Evolutionary conservation across 2,113 vertebrate species (phyloP).

Genomic region (Pituophis catenifer): DNA sequence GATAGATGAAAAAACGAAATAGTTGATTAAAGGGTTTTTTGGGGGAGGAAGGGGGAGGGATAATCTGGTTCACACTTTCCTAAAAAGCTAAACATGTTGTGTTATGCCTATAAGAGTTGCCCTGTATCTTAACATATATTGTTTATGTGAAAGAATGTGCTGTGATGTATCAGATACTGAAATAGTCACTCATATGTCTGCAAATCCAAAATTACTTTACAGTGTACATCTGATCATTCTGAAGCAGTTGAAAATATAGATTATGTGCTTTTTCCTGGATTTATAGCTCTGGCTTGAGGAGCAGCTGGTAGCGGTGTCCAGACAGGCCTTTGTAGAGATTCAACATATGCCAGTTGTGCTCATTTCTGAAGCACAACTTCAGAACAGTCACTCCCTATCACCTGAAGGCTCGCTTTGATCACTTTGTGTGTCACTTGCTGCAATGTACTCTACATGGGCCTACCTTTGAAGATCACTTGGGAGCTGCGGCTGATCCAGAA

Average conservation of each 20-base stretch:
- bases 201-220: background rate
- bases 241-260: background rate
- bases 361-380: background rate
- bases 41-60: rapidly evolving
- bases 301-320: background rate
- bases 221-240: background rate
- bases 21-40: background rate
- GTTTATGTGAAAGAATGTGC: background rate
- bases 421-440: background rate
- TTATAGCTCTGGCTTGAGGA: background rate
- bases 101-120: background rate
- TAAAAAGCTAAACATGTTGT: background rate
- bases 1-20: background rate
- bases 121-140: background rate
- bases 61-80: background rate
- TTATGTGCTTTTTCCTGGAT: background rate
- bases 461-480: background rate
- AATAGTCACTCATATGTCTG: background rate
- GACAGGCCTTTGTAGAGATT: background rate
- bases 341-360: background rate
- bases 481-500: background rate
- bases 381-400: background rate
- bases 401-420: background rate
- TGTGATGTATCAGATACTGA: background rate
- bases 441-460: background rate